A percentile compares a stretch with the other conserved stretches of the same genome.
Conservation (phyloP, 2,888 invertebrate genomes). For the Amphipoea lucens region DNA sequence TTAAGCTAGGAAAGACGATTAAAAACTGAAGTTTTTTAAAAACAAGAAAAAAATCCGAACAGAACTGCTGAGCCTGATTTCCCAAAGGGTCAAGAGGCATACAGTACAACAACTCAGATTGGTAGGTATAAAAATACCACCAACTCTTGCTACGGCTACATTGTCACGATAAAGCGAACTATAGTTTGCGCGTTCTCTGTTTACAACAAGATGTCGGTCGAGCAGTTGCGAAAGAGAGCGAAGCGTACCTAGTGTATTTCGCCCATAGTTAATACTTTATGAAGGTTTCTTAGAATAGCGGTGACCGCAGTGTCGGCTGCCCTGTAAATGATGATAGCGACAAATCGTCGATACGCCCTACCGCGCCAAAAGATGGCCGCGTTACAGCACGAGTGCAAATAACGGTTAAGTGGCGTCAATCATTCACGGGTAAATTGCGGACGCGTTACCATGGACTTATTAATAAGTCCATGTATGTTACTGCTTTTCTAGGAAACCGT, state of each 20-base stretch:
- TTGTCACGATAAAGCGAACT: neutral
- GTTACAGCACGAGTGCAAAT: too few relatives aligned
- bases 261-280: neutral
- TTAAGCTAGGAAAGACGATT: neutral
- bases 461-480: too few relatives aligned
- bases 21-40: too few relatives aligned
- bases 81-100: too few relatives aligned
- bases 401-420: neutral
- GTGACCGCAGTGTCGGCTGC: too few relatives aligned
- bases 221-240: neutral
- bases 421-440: neutral
- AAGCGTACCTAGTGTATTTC: neutral
- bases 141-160: neutral
- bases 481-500: neutral
- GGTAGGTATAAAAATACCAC: neutral
- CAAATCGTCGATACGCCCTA: too few relatives aligned
- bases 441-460: too few relatives aligned
- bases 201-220: neutral
- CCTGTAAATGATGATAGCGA: too few relatives aligned
- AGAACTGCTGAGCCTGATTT: neutral
- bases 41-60: neutral
- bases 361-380: too few relatives aligned
- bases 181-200: neutral
- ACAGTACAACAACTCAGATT: neutral
- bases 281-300: too few relatives aligned